Conservation (phyloP, 2,888 invertebrate species). For the Nephrocerus scutellatus region DNA sequence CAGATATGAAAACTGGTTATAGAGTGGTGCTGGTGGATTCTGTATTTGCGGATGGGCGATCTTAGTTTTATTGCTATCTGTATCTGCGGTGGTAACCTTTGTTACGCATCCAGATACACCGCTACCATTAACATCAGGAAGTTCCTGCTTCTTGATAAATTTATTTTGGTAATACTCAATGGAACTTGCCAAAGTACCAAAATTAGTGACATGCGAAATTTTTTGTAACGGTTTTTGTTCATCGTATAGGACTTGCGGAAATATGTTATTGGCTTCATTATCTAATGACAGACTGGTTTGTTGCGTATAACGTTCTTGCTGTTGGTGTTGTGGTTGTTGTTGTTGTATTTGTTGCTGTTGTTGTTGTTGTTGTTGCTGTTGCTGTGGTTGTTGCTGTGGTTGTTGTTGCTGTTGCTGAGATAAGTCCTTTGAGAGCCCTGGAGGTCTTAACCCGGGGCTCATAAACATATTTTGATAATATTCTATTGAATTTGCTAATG, state of each 20-base stretch:
- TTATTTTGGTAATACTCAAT: conserved; percentile 47
- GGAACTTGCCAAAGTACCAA: conserved; percentile 41
- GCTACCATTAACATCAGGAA: conserved; percentile 38
- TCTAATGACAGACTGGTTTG: conserved; percentile 21
- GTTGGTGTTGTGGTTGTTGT: conserved; percentile 26
- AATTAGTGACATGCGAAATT: conserved; percentile 39
- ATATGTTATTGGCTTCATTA: conserved; percentile 39
- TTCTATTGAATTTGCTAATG: conserved; percentile 38
- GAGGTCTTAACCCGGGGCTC: conserved; percentile 37
- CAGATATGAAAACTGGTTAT: conserved; percentile 46
- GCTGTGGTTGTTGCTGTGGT: conserved; percentile 17
- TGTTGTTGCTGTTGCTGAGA: conserved; percentile 5
- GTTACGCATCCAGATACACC: conserved; percentile 11
- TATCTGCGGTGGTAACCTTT: conserved; percentile 19
- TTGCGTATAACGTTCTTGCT: conserved; percentile 22
- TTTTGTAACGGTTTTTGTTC: conserved; percentile 25
- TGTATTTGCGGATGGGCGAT: conserved; percentile 35
- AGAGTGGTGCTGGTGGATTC: conserved; percentile 38
- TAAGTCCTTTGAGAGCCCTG: conserved; percentile 17
- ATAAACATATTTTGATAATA: conserved; percentile 47
- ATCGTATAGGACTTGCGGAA: conserved; percentile 42
- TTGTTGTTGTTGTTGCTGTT: conserved; percentile 27
- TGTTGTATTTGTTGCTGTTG: conserved; percentile 27
- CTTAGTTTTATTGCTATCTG: conserved; percentile 31
- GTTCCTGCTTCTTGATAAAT: conserved; percentile 44